Evolutionary conservation across 1,140 invertebrate species (phyloP).

Genomic region (Sarcophaga bullata): DNA sequence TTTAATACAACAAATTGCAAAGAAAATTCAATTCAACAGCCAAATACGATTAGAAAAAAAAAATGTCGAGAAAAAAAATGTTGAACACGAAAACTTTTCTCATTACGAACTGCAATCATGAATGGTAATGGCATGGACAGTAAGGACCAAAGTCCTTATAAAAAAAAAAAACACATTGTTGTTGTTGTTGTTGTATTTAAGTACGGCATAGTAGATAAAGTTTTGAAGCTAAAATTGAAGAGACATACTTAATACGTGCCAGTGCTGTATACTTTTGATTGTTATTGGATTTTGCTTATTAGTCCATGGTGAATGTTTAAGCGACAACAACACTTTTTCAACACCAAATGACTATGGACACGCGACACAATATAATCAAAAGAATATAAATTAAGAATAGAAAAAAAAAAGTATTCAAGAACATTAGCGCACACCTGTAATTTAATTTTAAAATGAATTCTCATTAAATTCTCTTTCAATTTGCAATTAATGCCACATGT

Average conservation of each 20-base stretch:
- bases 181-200: too few relatives aligned
- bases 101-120: background rate
- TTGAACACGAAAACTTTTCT: background rate
- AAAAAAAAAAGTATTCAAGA: too few relatives aligned
- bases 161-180: too few relatives aligned
- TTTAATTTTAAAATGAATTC: conserved; percentile 13
- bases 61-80: background rate
- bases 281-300: background rate
- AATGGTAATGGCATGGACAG: background rate
- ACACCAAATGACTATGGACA: too few relatives aligned
- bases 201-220: too few relatives aligned
- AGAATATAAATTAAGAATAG: background rate
- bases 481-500: conserved; percentile 1
- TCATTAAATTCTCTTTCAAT: background rate
- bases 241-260: too few relatives aligned
- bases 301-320: background rate
- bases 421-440: background rate
- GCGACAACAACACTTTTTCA: background rate
- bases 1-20: background rate
- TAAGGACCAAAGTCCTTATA: too few relatives aligned
- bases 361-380: background rate
- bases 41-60: background rate
- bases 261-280: background rate
- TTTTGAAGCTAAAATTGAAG: too few relatives aligned
- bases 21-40: background rate